Evolutionary conservation across 2,113 vertebrate species (phyloP).

Genomic region (Lepisosteus oculatus): DNA sequence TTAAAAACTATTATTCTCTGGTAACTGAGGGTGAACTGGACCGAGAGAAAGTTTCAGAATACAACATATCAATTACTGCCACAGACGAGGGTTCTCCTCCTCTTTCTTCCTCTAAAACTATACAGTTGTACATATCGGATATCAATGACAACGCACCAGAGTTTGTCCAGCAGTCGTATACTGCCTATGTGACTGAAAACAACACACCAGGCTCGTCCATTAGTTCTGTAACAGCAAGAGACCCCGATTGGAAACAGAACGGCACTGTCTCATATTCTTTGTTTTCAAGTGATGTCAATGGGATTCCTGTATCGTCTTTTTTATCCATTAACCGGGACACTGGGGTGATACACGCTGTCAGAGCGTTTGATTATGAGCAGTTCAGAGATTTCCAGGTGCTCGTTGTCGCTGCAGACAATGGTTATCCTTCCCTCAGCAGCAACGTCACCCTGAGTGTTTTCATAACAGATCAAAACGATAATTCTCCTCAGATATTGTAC

Average conservation of each 20-base stretch:
- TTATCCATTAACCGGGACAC: slow-evolving; percentile 57
- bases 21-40: too few relatives aligned
- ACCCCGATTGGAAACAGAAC: slow-evolving; percentile 54
- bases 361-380: slow-evolving; percentile 61
- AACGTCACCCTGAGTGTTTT: slow-evolving; percentile 45
- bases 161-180: slow-evolving; percentile 46
- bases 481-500: slow-evolving; percentile 47
- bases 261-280: slow-evolving; percentile 53
- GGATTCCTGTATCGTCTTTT: slow-evolving; percentile 33
- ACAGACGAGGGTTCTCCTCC: too few relatives aligned
- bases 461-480: slow-evolving; percentile 52
- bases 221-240: slow-evolving; percentile 45
- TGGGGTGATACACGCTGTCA: slow-evolving; percentile 51
- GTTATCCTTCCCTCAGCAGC: slow-evolving; percentile 49
- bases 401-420: slow-evolving; percentile 47
- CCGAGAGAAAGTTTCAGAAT: too few relatives aligned
- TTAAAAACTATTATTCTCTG: too few relatives aligned
- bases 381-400: slow-evolving; percentile 40
- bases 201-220: slow-evolving; percentile 53
- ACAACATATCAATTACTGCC: too few relatives aligned
- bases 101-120: too few relatives aligned
- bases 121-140: too few relatives aligned
- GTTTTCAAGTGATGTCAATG: slow-evolving; percentile 29
- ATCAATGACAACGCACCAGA: slow-evolving; percentile 20
- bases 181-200: slow-evolving; percentile 52